Evolutionary conservation across 2,797 vertebrate species (phyloP), one percentile per base, ranked within the genome.

Genomic region (Channa striata): DNA sequence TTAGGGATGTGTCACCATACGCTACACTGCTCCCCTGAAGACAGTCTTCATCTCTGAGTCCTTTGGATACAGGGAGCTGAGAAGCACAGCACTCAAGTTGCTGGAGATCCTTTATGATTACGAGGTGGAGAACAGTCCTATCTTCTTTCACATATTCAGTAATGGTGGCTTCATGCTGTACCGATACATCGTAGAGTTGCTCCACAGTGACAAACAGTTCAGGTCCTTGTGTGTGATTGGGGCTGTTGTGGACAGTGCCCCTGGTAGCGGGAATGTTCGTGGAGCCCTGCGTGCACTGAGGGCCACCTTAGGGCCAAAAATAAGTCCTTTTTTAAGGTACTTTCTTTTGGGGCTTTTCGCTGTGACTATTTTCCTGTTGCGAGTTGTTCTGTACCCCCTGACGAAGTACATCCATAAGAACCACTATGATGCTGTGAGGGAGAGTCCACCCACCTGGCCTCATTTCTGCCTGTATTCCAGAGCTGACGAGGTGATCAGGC

Each of bases 141-240:
- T 99, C 61, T 91, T 99, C 74, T 98, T 99, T 76, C 98, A 99
- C 0, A 85, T 97, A 3, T 99, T 99, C 87, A 99, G 98, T 83
- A 99, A 99, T 0, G 97, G 95, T 0, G 98, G 98, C 17, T 95
- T 93, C 92, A 98, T 99, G 97, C 90, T 99, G 5, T 99, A 99
- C 90, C 96, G 97, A 7, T 98, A 98, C 30, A 73, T 99, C 12
- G 60, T 95, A 0, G 96, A 98, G 87, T 91, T 94, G 2, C 74
- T 99, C 62, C 93, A 93, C 62, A 93, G 70, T 3, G 93, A 96
- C 14, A 70, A 66, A 61, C 93, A 94, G 8, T 97, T 98, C 68
- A 76, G 92, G 74, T 93, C 91, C 3, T 84, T 99, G 82, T 84
- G 44, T 6, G 60, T 99, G 20, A 90, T 94, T 0, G 98, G 98